Evolutionary conservation across 2,113 vertebrate species (phyloP).

Genomic region (Ia io): DNA sequence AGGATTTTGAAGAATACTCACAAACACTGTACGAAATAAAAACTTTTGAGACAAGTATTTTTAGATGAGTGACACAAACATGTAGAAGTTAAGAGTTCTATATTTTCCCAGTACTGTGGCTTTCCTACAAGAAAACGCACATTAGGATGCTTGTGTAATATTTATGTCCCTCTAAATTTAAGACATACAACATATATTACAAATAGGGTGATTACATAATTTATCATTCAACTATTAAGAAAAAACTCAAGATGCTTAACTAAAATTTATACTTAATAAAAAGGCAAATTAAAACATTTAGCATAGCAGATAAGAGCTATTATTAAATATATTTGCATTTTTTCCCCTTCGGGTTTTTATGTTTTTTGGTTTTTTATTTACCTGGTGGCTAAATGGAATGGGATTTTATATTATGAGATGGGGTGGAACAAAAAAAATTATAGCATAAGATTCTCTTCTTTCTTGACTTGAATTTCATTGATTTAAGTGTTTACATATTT

Average conservation of each 20-base stretch:
- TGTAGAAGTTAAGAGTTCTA: neutral
- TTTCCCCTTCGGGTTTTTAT: neutral
- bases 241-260: neutral
- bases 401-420: neutral
- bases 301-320: neutral
- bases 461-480: constrained; percentile 9
- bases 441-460: neutral
- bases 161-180: neutral
- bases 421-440: neutral
- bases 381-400: neutral
- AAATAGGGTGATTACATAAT: constrained; percentile 8
- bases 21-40: constrained; percentile 15
- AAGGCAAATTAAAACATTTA: constrained; percentile 45
- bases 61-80: constrained; percentile 10
- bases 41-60: neutral
- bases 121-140: neutral
- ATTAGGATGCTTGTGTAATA: neutral
- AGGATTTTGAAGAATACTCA: constrained; percentile 12
- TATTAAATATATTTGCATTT: neutral
- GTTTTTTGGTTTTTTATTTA: neutral
- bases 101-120: constrained; percentile 7
- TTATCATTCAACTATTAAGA: neutral
- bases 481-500: neutral
- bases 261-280: neutral
- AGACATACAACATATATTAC: neutral